phyloP scores from a whole-genome alignment of 2,113 vertebrate genomes.

The Esox niger region DNA sequence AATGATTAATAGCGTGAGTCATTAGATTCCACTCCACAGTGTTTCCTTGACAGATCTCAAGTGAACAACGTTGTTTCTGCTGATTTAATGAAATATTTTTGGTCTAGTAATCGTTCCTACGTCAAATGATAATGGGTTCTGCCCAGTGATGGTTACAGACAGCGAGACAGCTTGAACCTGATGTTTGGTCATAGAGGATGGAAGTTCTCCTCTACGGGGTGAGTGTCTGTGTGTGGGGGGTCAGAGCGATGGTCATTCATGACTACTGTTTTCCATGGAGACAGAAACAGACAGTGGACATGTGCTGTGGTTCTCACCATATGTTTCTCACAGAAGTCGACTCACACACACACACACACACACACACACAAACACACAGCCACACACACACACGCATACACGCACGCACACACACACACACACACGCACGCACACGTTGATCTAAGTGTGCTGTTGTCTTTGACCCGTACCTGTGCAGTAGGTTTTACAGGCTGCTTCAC shows the following conservation, averaged over 20 bases:
- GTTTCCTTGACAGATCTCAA: constrained; percentile 66
- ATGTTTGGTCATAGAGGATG: too few relatives aligned
- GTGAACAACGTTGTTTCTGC: constrained; percentile 57
- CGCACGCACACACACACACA: constrained; percentile 31
- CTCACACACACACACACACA: constrained; percentile 23
- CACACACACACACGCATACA: constrained; percentile 21
- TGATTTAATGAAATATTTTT: constrained; percentile 64
- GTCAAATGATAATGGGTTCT: constrained; percentile 57
- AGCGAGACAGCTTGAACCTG: neutral
- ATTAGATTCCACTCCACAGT: constrained; percentile 40
- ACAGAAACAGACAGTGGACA: constrained; percentile 30
- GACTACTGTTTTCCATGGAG: constrained; percentile 24
- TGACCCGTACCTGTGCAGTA: constrained; percentile 68
- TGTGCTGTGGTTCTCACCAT: constrained; percentile 36
- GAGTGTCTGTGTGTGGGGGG: constrained; percentile 7
- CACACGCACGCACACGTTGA: constrained; percentile 25
- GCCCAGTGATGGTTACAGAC: constrained; percentile 37
- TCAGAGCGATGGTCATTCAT: constrained; percentile 6
- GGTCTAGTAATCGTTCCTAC: constrained; percentile 62
- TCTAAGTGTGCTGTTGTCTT: constrained; percentile 55
- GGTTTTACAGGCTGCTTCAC: constrained; percentile 68
- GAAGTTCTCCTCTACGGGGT: too few relatives aligned
- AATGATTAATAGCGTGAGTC: constrained; percentile 34
- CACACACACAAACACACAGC: too few relatives aligned
- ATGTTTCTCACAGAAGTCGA: constrained; percentile 42